phyloP scores from a whole-genome alignment of 2,888 invertebrate species.

The Machimus rusticus region DNA sequence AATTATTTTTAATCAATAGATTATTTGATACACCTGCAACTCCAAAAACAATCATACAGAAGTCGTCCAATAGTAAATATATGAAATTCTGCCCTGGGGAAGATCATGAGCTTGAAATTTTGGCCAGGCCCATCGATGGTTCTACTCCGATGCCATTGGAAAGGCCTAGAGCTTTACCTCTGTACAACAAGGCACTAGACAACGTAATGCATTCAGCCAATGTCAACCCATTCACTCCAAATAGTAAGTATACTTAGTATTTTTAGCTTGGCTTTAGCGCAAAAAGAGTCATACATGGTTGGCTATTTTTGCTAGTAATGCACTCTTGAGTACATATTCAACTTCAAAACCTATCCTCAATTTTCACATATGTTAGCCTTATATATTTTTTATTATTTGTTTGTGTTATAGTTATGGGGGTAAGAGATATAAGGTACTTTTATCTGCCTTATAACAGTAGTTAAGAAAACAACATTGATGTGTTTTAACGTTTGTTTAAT shows the following conservation, averaged over 20 bases:
- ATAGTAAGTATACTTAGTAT: conserved; percentile 64
- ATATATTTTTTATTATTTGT: no score
- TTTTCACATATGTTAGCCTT: no score
- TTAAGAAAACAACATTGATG: no score
- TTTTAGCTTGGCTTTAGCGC: not conserved
- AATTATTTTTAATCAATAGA: conserved; percentile 60
- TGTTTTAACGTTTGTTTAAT: no score
- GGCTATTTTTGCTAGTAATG: not conserved
- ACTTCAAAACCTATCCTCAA: no score
- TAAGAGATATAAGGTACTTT: no score
- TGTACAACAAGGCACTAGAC: conserved; percentile 56
- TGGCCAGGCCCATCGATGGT: conserved; percentile 44
- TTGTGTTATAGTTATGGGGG: no score
- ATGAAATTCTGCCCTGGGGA: conserved; percentile 61
- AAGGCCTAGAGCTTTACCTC: conserved; percentile 62
- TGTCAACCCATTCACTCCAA: conserved; percentile 87
- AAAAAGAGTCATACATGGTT: not conserved
- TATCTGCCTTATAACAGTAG: no score
- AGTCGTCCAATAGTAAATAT: conserved; percentile 67
- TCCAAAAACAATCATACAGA: conserved; percentile 75
- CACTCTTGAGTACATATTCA: not conserved
- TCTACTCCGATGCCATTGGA: conserved; percentile 55
- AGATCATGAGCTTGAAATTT: conserved; percentile 34
- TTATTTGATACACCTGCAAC: conserved; percentile 87
- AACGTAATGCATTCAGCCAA: conserved; percentile 67